Evolutionary conservation across 2,113 vertebrate genomes (phyloP).

Genomic region (Pluvianellus socialis): DNA sequence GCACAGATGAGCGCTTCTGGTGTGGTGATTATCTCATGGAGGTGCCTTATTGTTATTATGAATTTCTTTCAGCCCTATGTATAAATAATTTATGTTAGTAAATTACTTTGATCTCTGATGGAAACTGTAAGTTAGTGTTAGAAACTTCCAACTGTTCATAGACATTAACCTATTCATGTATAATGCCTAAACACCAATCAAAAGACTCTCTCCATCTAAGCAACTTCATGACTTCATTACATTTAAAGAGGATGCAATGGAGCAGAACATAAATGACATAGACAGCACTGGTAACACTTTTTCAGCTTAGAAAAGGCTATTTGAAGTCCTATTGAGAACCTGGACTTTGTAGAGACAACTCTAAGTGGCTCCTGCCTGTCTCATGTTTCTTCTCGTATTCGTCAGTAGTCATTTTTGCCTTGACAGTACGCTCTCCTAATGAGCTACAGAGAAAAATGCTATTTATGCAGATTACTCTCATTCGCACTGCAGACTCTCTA

Average conservation of each 20-base stretch:
- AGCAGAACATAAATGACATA: conserved; percentile 61
- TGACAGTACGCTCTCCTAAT: not conserved
- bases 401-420: not conserved
- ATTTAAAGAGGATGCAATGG: conserved; percentile 40
- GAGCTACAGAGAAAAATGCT: conserved; percentile 13
- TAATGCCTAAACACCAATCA: conserved; percentile 63
- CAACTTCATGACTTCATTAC: conserved; percentile 55
- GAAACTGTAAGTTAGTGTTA: conserved; percentile 68
- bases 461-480: conserved; percentile 8
- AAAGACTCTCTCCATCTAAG: conserved; percentile 59
- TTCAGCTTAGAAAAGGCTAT: conserved; percentile 9
- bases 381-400: not conserved
- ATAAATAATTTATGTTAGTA: conserved; percentile 78
- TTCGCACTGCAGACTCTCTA: not conserved
- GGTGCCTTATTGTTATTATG: conserved; percentile 72
- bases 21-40: conserved; percentile 73
- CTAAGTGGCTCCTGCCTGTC: not conserved
- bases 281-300: conserved; percentile 6
- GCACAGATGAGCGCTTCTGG: conserved; percentile 64
- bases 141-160: conserved; percentile 70
- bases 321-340: conserved; percentile 12
- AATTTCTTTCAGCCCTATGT: conserved; percentile 60
- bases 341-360: not conserved
- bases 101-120: conserved; percentile 76
- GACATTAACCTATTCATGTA: conserved; percentile 70